Evolutionary conservation across 2,113 vertebrate genomes (phyloP).

Genomic region (Dipodomys stephensi): DNA sequence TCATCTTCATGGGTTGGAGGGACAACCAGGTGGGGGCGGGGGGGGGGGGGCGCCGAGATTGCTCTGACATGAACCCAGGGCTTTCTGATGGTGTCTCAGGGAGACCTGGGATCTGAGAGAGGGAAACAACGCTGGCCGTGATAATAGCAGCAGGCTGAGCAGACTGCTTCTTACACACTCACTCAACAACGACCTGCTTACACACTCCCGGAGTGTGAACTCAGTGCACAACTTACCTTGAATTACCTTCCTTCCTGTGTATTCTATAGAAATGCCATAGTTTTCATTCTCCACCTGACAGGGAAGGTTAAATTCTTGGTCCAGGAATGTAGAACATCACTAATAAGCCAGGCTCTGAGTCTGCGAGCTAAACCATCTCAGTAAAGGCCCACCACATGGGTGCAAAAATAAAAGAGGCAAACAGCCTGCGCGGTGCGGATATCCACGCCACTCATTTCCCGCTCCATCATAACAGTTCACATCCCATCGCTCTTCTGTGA

Average conservation of each 20-base stretch:
- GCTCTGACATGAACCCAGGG: not conserved
- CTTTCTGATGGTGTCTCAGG: not conserved
- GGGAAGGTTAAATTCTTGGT: not conserved
- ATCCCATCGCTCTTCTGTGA: not conserved
- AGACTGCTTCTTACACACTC: too few species aligned
- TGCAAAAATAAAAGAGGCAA: not conserved
- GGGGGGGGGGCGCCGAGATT: too few species aligned
- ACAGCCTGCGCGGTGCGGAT: fast-evolving
- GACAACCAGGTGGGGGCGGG: fast-evolving
- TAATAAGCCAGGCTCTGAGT: not conserved
- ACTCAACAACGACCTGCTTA: too few species aligned
- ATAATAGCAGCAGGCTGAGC: not conserved
- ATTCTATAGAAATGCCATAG: not conserved
- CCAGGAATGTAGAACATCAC: not conserved
- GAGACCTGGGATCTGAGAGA: not conserved
- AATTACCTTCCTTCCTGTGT: too few species aligned
- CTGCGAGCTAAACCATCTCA: fast-evolving
- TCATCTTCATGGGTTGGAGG: not conserved
- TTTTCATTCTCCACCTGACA: not conserved
- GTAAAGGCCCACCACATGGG: not conserved
- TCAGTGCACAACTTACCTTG: not conserved
- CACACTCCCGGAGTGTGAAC: not conserved
- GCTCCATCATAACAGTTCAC: not conserved
- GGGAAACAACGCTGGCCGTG: fast-evolving
- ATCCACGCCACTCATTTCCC: not conserved